Percentiles rank a stretch among this genome's conserved stretches.
These are phyloP conservation scores for Amiota communis DNA, from an alignment of 2,888 invertebrate genomes.

Conservation along the genomic window DNA sequence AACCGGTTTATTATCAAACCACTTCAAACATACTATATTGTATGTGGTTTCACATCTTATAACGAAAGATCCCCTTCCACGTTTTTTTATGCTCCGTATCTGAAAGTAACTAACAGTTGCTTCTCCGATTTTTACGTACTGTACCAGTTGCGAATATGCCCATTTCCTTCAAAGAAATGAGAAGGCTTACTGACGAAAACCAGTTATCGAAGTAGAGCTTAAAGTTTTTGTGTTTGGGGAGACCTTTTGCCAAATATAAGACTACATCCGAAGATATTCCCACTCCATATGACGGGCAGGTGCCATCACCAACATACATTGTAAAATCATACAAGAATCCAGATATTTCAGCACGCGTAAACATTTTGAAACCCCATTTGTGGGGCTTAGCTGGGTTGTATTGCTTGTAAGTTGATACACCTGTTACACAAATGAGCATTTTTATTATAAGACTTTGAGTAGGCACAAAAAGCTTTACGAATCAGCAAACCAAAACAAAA, in stretches of 20 bases:
- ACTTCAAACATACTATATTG: constrained; percentile 42
- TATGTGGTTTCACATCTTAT: constrained; percentile 40
- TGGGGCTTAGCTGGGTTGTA: constrained; percentile 40
- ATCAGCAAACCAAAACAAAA: constrained; percentile 8
- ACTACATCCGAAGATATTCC: constrained; percentile 41
- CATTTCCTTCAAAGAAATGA: constrained; percentile 41
- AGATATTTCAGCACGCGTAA: constrained; percentile 39
- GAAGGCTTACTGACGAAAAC: constrained; percentile 44
- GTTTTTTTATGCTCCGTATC: constrained; percentile 40
- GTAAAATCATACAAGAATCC: constrained; percentile 38
- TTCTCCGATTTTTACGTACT: constrained; percentile 43
- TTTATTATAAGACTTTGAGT: constrained; percentile 30
- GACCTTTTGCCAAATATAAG: constrained; percentile 31
- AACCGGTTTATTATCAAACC: constrained; percentile 46
- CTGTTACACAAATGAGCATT: too few species aligned
- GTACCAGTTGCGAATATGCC: constrained; percentile 44
- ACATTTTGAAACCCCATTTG: constrained; percentile 41
- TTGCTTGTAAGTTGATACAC: constrained; percentile 40
- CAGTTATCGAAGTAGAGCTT: constrained; percentile 44
- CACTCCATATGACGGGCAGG: constrained; percentile 37
- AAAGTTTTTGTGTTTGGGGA: constrained; percentile 38
- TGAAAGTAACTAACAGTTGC: constrained; percentile 41
- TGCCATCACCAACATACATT: constrained; percentile 40
- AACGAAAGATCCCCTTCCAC: constrained; percentile 44
- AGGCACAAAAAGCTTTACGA: constrained; percentile 30